A percentile compares a stretch with the other conserved stretches of the same genome.
Evolutionary conservation across 30 jellyfish, hydroid and myxozoan species (phyloP).

Genomic region (Chrysaora quinquecirrha): DNA sequence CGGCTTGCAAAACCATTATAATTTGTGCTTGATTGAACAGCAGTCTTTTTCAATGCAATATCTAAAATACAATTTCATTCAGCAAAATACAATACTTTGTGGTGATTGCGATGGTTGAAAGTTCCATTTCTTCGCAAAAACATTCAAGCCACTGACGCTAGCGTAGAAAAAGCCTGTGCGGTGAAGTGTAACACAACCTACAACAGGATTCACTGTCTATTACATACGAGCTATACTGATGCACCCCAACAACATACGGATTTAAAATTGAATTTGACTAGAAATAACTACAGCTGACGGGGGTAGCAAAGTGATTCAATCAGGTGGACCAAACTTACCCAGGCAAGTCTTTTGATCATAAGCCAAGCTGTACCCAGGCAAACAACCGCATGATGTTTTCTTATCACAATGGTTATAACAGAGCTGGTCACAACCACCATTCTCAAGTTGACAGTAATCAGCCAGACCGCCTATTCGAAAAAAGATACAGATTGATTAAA

Average conservation of each 20-base stretch:
- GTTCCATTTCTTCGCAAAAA: too few species aligned
- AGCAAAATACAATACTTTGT: background rate
- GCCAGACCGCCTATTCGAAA: conserved; percentile 82
- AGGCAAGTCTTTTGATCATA: conserved; percentile 92
- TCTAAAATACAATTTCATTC: conserved; percentile 36
- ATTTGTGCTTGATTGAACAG: conserved; percentile 87
- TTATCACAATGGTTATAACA: conserved; percentile 91
- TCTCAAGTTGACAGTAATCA: conserved; percentile 88
- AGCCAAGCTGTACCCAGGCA: conserved; percentile 88
- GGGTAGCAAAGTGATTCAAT: too few species aligned
- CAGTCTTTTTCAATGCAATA: conserved; percentile 83
- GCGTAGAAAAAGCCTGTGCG: too few species aligned
- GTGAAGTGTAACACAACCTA: too few species aligned
- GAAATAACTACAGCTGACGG: too few species aligned
- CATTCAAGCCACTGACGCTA: too few species aligned
- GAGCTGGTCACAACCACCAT: conserved; percentile 98
- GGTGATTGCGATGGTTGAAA: too few species aligned
- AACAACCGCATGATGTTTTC: conserved; percentile 85
- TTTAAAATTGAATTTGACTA: too few species aligned
- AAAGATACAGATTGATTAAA: background rate
- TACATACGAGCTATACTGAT: too few species aligned
- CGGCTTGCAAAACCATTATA: conserved; percentile 88
- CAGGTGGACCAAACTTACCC: conserved; percentile 52
- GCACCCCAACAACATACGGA: too few species aligned
- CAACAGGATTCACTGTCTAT: too few species aligned